These are phyloP conservation scores for Pteria penguin DNA, from an alignment of 2,888 invertebrate genomes.

Conservation along the genomic window DNA sequence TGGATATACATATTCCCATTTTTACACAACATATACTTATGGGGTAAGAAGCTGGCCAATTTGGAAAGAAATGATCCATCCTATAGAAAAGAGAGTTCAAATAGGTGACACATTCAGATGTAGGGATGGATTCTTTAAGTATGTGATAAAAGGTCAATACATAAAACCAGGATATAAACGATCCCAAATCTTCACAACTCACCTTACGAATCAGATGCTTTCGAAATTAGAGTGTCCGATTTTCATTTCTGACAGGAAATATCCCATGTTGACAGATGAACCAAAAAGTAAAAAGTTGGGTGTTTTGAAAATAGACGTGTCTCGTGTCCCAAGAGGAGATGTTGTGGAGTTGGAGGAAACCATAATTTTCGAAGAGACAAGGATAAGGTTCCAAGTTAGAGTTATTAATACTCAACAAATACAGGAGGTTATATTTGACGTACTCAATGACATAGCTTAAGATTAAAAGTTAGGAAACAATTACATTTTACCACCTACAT, in stretches of 20 bases:
- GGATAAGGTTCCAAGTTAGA: slow-evolving; percentile 23
- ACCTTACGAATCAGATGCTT: slow-evolving; percentile 23
- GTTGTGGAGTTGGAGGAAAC: slow-evolving; percentile 34
- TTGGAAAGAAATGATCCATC: slow-evolving; percentile 2
- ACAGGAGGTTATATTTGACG: slow-evolving; percentile 21
- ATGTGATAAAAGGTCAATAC: slow-evolving; percentile 30
- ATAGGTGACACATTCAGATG: slow-evolving; percentile 7
- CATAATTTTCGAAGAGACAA: slow-evolving; percentile 39
- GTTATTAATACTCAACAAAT: slow-evolving; percentile 15
- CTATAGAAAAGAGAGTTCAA: slow-evolving; percentile 10
- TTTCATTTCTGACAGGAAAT: slow-evolving; percentile 25
- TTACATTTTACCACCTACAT: no score
- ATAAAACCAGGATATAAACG: slow-evolving; percentile 14
- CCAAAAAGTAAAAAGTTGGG: slow-evolving; percentile 20
- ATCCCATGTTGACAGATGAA: slow-evolving; percentile 29
- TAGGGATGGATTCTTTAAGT: slow-evolving; percentile 30
- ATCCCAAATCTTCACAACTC: slow-evolving; percentile 31
- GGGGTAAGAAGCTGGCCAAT: slow-evolving; percentile 30
- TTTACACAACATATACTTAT: slow-evolving; percentile 28
- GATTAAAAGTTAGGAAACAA: no score
- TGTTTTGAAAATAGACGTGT: slow-evolving; percentile 14
- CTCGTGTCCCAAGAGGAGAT: slow-evolving; percentile 10
- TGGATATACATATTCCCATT: slow-evolving; percentile 1
- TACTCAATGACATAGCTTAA: background rate
- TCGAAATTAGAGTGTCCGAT: slow-evolving; percentile 28